Conservation (phyloP, 2,888 invertebrate species). For the Cryptocheilus praepositus region DNA sequence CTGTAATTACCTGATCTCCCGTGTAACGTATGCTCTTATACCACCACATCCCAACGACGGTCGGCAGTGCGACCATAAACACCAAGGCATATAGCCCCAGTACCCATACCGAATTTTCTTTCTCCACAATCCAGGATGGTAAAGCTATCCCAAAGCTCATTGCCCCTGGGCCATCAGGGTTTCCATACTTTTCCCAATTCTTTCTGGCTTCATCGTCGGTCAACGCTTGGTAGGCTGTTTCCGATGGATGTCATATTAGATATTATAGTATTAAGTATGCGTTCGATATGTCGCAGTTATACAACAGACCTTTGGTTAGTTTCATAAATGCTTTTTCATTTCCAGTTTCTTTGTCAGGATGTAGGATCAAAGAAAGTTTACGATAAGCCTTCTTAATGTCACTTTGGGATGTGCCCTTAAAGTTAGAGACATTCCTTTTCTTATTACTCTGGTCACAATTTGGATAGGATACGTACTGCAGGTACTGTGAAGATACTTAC, state of each 20-base stretch:
- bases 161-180: constrained; percentile 99
- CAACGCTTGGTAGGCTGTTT: constrained; percentile 83
- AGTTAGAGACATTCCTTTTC: constrained; percentile 13
- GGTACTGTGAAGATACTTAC: constrained; percentile 73
- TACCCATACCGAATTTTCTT: constrained; percentile 99
- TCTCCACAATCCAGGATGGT: constrained; percentile 99
- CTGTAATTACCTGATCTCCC: constrained; percentile 85
- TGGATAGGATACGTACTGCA: neutral
- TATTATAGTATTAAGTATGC: neutral
- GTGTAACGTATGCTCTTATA: constrained; percentile 97
- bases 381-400: constrained; percentile 98
- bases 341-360: constrained; percentile 98
- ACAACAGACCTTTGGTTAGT: constrained; percentile 89
- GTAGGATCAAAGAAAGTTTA: constrained; percentile 92
- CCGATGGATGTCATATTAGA: constrained; percentile 20
- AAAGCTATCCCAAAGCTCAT: constrained; percentile 99
- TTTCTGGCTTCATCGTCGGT: constrained; percentile 98
- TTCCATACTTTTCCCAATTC: constrained; percentile 99
- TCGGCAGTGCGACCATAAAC: constrained; percentile 97
- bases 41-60: constrained; percentile 98
- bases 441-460: neutral
- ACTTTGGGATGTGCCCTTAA: constrained; percentile 86
- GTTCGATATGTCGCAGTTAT: neutral
- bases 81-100: constrained; percentile 95
- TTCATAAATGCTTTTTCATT: constrained; percentile 98